A percentile compares a stretch with the other conserved stretches of the same genome.
phyloP scores from a whole-genome alignment of 2,113 vertebrate genomes.

The Peromyscus maniculatus region DNA sequence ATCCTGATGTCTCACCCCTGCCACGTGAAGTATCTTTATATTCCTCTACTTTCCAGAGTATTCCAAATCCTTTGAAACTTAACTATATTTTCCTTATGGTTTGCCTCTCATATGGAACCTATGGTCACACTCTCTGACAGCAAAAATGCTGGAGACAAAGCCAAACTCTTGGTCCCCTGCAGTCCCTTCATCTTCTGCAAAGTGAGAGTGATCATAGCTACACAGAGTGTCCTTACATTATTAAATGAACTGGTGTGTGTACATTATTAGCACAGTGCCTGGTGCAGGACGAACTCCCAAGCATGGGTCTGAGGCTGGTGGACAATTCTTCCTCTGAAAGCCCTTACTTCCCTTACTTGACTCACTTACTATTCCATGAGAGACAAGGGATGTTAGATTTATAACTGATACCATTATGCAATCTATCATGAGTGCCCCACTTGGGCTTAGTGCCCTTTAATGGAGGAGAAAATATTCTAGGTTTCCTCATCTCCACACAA shows the following conservation, averaged over 20 bases:
- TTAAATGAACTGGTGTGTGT: neutral
- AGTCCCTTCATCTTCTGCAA: neutral
- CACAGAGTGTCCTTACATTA: neutral
- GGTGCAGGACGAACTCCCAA: neutral
- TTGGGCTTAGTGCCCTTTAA: neutral
- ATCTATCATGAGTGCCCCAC: neutral
- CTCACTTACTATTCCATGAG: neutral
- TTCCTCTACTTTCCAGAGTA: neutral
- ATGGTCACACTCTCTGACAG: neutral
- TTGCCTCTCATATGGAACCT: neutral
- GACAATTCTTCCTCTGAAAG: neutral
- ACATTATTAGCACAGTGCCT: neutral
- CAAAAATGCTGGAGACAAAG: neutral
- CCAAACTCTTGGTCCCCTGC: neutral
- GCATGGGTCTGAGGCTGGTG: neutral
- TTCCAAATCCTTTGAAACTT: neutral
- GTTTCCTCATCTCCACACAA: neutral
- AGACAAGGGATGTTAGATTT: neutral
- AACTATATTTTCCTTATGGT: neutral
- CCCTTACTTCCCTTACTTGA: neutral
- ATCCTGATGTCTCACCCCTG: neutral
- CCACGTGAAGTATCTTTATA: neutral
- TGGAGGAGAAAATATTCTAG: neutral
- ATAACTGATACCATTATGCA: neutral
- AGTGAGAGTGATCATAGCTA: neutral